Percentiles rank a stretch among this genome's conserved stretches.
Conservation (phyloP, 1,140 invertebrate genomes). For the Hesperophylax magnus region DNA sequence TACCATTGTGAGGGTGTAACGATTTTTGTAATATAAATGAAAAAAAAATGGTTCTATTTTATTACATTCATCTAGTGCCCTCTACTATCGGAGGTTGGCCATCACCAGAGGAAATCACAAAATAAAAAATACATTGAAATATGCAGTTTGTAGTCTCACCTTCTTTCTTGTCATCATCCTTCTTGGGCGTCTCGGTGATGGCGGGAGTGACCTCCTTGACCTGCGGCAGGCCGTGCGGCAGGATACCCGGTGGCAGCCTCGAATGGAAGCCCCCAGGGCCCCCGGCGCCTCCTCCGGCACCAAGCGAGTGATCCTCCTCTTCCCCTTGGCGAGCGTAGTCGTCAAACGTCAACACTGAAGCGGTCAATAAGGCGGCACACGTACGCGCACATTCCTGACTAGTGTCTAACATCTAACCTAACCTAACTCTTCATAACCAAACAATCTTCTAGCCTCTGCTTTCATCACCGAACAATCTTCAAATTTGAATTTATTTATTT, state of each 20-base stretch:
- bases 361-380: slow-evolving; percentile 85
- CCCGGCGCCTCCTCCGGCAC: slow-evolving; percentile 65
- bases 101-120: too few relatives aligned
- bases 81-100: too few relatives aligned
- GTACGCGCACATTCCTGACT: background rate
- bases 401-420: slow-evolving; percentile 4
- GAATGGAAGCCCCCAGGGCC: slow-evolving; percentile 78
- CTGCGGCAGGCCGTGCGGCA: slow-evolving; percentile 93
- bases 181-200: slow-evolving; percentile 82
- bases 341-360: slow-evolving; percentile 98
- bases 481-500: too few relatives aligned
- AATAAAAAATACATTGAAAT: too few relatives aligned
- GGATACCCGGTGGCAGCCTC: slow-evolving; percentile 91
- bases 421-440: background rate
- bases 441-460: background rate
- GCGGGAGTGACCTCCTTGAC: slow-evolving; percentile 96
- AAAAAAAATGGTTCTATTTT: too few relatives aligned
- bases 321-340: slow-evolving; percentile 89
- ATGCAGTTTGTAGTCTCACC: slow-evolving; percentile 46
- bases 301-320: slow-evolving; percentile 90
- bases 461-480: background rate
- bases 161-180: slow-evolving; percentile 79
- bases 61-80: too few relatives aligned
- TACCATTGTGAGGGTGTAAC: too few relatives aligned
- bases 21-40: too few relatives aligned